Percentiles rank a stretch among this genome's conserved stretches.
These are phyloP conservation scores for Pseudomugil tenellus DNA, from an alignment of 2,797 vertebrate genomes.

Conservation along the genomic window DNA sequence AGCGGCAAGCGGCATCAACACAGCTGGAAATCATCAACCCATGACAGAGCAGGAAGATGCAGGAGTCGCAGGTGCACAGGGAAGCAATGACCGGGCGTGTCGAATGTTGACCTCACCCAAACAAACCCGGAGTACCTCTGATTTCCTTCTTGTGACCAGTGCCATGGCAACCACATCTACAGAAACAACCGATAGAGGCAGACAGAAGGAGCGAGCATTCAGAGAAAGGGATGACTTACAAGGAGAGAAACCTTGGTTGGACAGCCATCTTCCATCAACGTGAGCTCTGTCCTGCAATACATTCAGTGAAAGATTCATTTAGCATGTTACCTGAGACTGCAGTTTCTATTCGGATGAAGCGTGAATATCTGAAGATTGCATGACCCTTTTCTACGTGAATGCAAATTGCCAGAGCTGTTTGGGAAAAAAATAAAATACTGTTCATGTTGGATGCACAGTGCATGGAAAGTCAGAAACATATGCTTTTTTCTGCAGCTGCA, in stretches of 20 bases:
- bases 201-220: slow-evolving; percentile 48
- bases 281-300: slow-evolving; percentile 68
- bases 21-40: slow-evolving; percentile 40
- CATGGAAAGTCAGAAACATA: slow-evolving; percentile 43
- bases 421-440: background rate
- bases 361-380: slow-evolving; percentile 44
- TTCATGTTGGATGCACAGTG: slow-evolving; percentile 23
- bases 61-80: slow-evolving; percentile 31
- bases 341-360: slow-evolving; percentile 31
- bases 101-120: slow-evolving; percentile 50
- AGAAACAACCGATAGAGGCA: slow-evolving; percentile 40
- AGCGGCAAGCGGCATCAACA: slow-evolving; percentile 22
- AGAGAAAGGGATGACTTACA: slow-evolving; percentile 52
- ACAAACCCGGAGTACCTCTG: slow-evolving; percentile 39
- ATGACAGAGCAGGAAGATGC: slow-evolving; percentile 30
- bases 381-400: slow-evolving; percentile 37
- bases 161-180: slow-evolving; percentile 46
- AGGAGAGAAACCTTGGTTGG: slow-evolving; percentile 60
- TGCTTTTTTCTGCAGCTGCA: slow-evolving; percentile 10
- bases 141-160: slow-evolving; percentile 62
- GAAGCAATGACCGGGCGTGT: slow-evolving; percentile 47
- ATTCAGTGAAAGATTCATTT: slow-evolving; percentile 32
- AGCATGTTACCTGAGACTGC: slow-evolving; percentile 50
- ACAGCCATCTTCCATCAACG: slow-evolving; percentile 71
- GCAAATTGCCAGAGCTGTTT: slow-evolving; percentile 1